Base-by-base conservation (phyloP, 2,888 invertebrate species). In the Troides helena region DNA sequence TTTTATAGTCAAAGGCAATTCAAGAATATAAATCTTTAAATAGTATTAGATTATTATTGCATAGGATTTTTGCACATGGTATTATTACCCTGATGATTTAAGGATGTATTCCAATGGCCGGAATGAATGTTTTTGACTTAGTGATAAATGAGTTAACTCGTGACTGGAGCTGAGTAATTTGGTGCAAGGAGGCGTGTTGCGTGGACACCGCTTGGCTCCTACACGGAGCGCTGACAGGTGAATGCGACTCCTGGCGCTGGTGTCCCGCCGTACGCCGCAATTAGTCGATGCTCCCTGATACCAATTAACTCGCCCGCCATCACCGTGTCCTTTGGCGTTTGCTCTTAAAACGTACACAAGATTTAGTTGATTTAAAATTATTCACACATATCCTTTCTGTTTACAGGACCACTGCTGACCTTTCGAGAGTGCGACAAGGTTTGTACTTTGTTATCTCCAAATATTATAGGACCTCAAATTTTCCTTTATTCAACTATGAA, bases 201-300 rank as follows among this genome's bases (percentile, higher is more conserved):
- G 36, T 68, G 63, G 43, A 53, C 25, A 21, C 39, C 23, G 39
- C 61, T 65, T 39, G 53, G 25, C n/a, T 39, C n/a, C 60, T 8
- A 43, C 43, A 21, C 57, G 62, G 56, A 60, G 68, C 60, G 36
- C 61, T 56, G 67, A 56, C 39, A 39, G 25, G 85, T 86, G 87
- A 85, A 86, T 83, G 80, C 80, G 78, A 67, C 56, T 71, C 68
- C 72, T 76, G 71, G 81, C 80, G 83, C 80, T 80, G 76, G 79
- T 78, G 81, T 81, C 78, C 78, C 74, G 76, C 78, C 73, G 60
- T 59, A 64, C 71, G 69, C 70, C 62, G 84, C 88, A 88, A 89
- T 89, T 88, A 89, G 87, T 78, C 82, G 76, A 77, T 77, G 79
- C 79, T 75, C 78, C 75, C 77, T 73, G 81, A 80, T 80, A 83